Percentiles rank a stretch among this genome's conserved stretches.
These are phyloP conservation scores for Coelogynopora nodosa DNA, from an alignment of 2,888 invertebrate species.

Conservation along the genomic window DNA sequence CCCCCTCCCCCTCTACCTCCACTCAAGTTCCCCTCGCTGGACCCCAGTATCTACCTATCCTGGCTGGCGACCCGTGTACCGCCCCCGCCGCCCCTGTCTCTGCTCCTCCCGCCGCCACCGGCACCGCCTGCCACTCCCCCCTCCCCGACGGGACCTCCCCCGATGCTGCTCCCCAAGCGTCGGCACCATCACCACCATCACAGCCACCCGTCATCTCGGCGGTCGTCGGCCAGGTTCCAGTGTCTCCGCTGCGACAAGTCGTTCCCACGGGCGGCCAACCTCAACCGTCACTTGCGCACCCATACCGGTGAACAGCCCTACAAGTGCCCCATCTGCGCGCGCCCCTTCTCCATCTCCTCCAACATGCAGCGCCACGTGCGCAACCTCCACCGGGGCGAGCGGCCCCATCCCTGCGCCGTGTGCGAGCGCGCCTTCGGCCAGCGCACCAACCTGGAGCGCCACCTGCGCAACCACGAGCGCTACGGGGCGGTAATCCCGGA, in stretches of 20 bases:
- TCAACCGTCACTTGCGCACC: slow-evolving; percentile 90
- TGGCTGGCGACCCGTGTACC: neutral
- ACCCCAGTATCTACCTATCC: neutral
- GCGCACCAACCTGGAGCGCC: slow-evolving; percentile 93
- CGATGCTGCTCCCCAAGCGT: neutral
- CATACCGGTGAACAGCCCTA: slow-evolving; percentile 82
- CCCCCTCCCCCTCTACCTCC: too few relatives aligned
- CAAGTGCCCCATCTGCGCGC: slow-evolving; percentile 87
- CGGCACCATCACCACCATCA: too few relatives aligned
- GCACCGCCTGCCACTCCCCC: neutral
- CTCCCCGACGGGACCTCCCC: neutral
- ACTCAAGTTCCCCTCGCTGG: too few relatives aligned
- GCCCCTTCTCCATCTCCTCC: slow-evolving; percentile 96
- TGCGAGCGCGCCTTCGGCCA: slow-evolving; percentile 97
- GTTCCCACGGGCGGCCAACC: slow-evolving; percentile 91
- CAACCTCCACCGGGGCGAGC: slow-evolving; percentile 90
- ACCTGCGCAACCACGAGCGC: slow-evolving; percentile 86
- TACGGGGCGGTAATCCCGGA: neutral
- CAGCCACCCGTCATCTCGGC: neutral
- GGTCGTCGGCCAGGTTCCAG: slow-evolving; percentile 68
- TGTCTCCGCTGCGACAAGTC: slow-evolving; percentile 83
- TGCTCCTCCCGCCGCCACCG: neutral
- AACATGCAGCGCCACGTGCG: slow-evolving; percentile 93
- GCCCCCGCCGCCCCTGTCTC: neutral
- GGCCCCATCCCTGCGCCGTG: slow-evolving; percentile 87